Base-by-base conservation (phyloP, 1,140 invertebrate species). In the Cepaea nemoralis region DNA sequence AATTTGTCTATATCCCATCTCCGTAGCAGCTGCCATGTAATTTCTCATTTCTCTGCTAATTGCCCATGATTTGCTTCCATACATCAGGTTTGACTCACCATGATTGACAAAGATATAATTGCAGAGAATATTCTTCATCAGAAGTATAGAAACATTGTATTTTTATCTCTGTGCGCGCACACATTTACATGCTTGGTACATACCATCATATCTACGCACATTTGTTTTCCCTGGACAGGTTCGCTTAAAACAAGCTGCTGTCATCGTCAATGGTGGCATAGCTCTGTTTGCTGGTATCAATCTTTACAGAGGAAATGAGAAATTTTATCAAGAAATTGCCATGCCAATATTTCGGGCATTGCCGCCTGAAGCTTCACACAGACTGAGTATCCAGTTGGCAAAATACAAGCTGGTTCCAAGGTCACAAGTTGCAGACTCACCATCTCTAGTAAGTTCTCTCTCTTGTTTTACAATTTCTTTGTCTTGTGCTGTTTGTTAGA, bases 281-380 rank as follows among this genome's bases (percentile, higher is more conserved):
- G 48, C 93, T 16, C 88, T 94, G 0, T 96, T 94, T 90, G 86
- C 81, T 63, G 87, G 89, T 22, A 69, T 85, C n/a, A 87, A 85
- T 14, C 73, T 90, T 3, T 90, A 89, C 81, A 69, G 82, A 79
- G 91, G 91, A 39, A 94, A 96, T 90, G 95, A 95, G 87, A 94
- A 94, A 83, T 96, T 96, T 90, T 97, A 96, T 89, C 92, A 94
- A 63, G 91, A 94, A 82, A 85, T 94, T 82, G 83, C 95, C 0
- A 94, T 96, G 93, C 96, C 96, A n/a, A 19, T 94, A 8, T 90
- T 94, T 33, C 94, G 94, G 84, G 80, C 96, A 6, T 80, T 91
- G 50, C 94, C 94, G 89, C 94, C 96, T 0, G 97, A 98, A 92
- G 93, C 91, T 77, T 94, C 96, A 19, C 97, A 98, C 90, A 94